A percentile compares a stretch with the other conserved stretches of the same genome.
Conservation (phyloP, 2,113 vertebrate genomes). For the Asarcornis scutulata region DNA sequence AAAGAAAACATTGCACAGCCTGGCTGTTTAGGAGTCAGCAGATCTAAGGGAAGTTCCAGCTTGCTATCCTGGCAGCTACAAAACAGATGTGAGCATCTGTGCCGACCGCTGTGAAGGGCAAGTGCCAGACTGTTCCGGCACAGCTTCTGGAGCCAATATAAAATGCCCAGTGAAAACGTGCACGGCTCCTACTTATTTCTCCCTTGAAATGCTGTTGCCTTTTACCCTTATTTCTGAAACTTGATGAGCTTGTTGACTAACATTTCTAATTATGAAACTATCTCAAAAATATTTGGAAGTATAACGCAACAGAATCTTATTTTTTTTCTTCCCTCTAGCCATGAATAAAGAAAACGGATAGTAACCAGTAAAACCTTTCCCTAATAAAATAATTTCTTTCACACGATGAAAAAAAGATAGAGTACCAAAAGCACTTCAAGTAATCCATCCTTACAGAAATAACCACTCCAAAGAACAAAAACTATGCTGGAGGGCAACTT, state of each 20-base stretch:
- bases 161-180: not conserved
- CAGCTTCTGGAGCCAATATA: rapidly evolving
- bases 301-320: not conserved
- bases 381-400: not conserved
- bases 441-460: not conserved
- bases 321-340: not conserved
- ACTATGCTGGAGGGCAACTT: not conserved
- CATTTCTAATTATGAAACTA: not conserved
- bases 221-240: not conserved
- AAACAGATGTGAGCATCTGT: constrained; percentile 2
- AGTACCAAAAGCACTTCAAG: not conserved
- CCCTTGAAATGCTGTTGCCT: not conserved
- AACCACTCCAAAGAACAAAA: not conserved
- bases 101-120: not conserved
- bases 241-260: not conserved
- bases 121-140: not conserved
- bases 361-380: not conserved
- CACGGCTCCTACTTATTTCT: not conserved
- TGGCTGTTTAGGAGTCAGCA: not conserved
- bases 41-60: not conserved
- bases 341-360: not conserved
- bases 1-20: not conserved
- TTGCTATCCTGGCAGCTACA: not conserved
- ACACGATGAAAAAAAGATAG: not conserved
- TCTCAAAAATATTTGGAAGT: not conserved